Percentiles rank a stretch among this genome's conserved stretches.
Conservation (phyloP, 2,888 invertebrate genomes). For the Clunio marinus region DNA sequence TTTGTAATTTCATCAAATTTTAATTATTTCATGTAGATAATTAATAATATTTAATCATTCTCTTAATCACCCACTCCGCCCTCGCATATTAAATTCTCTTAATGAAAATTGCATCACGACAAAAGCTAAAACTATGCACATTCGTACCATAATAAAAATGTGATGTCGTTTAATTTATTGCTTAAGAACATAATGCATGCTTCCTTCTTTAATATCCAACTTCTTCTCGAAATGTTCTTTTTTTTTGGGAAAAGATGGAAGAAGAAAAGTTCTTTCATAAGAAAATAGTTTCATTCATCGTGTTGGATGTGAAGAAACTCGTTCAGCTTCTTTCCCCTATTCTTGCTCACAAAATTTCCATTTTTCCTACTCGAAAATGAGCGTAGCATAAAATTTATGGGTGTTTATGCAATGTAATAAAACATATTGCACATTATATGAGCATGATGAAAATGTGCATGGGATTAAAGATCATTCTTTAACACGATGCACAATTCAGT, state of each 20-base stretch:
- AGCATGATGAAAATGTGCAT: constrained; percentile 21
- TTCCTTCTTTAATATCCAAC: not conserved
- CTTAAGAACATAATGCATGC: not conserved
- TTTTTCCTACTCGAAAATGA: constrained; percentile 17
- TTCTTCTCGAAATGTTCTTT: not conserved
- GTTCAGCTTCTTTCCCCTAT: too few species aligned
- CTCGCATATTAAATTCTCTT: not conserved
- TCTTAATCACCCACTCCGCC: too few species aligned
- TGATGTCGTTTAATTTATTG: constrained; percentile 34
- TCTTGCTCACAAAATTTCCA: not conserved
- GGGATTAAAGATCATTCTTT: constrained; percentile 25
- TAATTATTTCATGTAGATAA: too few species aligned
- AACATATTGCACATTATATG: constrained; percentile 30
- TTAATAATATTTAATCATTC: too few species aligned
- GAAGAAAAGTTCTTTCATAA: constrained; percentile 21
- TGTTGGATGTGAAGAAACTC: too few species aligned
- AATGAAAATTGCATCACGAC: constrained; percentile 9
- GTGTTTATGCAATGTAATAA: constrained; percentile 34
- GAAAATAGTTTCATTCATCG: constrained; percentile 27
- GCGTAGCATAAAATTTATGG: constrained; percentile 34
- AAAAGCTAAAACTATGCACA: constrained; percentile 25
- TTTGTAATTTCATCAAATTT: too few species aligned
- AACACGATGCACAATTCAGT: not conserved
- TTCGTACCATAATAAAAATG: constrained; percentile 33
- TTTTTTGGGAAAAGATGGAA: constrained; percentile 1